Evolutionary conservation across 2,113 vertebrate species (phyloP), one percentile per base, ranked within the genome.

Genomic region (Pogona vitticeps): DNA sequence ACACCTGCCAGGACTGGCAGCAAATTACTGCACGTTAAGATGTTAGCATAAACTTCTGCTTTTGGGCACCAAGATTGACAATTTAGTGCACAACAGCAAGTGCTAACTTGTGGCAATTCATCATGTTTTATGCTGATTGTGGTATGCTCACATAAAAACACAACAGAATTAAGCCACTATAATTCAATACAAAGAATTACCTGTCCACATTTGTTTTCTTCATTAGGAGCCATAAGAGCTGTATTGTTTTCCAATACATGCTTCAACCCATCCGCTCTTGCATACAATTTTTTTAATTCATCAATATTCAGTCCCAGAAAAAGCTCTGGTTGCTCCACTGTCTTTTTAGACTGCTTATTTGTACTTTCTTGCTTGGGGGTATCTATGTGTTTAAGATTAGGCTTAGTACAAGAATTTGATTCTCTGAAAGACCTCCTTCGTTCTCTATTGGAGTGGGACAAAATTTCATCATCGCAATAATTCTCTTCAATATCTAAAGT

Each of bases 351-450:
- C 86, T 96, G 87, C 80, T 97, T 98, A 79, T 91, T 92, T 65
- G 89, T 12, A 61, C 38, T 73, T 75, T 97, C 97, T 91, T 98
- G 97, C 79, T 96, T 92, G 0, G 97, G 94, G 15, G 92, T 96
- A 84, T 97, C 93, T 33, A 94, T 90, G 72, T 98, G 97, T 46
- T 98, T 98, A 89, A 99, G 96, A 86, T 99, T 98, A 70, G 98
- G 98, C 92, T 98, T 99, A 83, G 98, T 99, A 91, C 98, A 98
- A 85, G 97, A 96, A 93, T 92, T 98, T 0, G 98, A 97, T 93
- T 98, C 98, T 38, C 97, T 96, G 90, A 98, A 97, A 28, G 98
- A 99, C 86, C 96, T 95, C n/a, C 98, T 96, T 79, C 98, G 96
- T 75, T 94, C 88, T 94, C 96, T 89, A 71, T 93, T 94, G 7